Evolutionary conservation across 2,797 vertebrate genomes (phyloP).

Genomic region (Ciconia nigra): DNA sequence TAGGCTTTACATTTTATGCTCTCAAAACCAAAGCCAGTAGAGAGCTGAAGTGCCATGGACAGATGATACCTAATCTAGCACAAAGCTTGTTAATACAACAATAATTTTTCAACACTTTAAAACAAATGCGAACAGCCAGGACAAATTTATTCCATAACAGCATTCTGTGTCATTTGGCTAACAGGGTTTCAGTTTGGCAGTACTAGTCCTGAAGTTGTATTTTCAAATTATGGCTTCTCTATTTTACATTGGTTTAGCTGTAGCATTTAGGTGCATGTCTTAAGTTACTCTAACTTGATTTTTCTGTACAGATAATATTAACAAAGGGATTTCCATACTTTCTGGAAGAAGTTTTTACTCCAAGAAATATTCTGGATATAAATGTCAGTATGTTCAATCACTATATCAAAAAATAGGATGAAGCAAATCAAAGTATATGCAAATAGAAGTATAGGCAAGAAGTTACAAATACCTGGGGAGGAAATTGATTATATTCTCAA

Average conservation of each 20-base stretch:
- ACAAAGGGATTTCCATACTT: not conserved
- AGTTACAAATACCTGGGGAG: not conserved
- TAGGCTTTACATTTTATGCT: not conserved
- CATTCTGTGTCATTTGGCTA: not conserved
- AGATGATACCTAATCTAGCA: not conserved
- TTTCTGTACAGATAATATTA: not conserved
- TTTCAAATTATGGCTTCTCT: not conserved
- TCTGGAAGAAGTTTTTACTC: not conserved
- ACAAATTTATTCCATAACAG: not conserved
- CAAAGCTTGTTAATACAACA: not conserved
- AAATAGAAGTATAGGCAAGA: not conserved
- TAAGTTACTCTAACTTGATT: not conserved
- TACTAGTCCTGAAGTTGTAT: not conserved
- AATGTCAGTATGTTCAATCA: not conserved
- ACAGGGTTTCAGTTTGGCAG: not conserved
- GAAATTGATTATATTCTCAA: not conserved
- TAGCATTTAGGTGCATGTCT: not conserved
- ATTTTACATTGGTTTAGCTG: not conserved
- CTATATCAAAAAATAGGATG: not conserved
- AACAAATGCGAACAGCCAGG: not conserved
- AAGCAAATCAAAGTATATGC: not conserved
- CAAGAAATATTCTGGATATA: not conserved
- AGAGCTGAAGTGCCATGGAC: not conserved
- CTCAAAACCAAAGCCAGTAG: not conserved
- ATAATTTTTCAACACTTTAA: not conserved